A percentile compares a stretch with the other conserved stretches of the same genome.
Evolutionary conservation across 2,888 invertebrate genomes (phyloP).

Genomic region (Leptinotarsa tumamoca): DNA sequence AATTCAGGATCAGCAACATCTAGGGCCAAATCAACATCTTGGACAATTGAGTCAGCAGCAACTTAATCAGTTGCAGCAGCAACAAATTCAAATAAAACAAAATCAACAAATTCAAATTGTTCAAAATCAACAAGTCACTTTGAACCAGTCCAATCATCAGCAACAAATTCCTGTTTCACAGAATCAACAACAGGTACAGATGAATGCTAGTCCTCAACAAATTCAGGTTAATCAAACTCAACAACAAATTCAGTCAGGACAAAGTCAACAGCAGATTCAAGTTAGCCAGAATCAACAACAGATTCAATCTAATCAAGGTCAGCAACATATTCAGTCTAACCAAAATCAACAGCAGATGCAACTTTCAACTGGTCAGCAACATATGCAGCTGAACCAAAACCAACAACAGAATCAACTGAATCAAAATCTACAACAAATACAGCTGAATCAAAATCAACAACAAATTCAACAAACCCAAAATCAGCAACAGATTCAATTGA

Average conservation of each 20-base stretch:
- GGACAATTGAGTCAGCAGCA: constrained; percentile 37
- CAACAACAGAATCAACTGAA: constrained; percentile 40
- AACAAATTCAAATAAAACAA: constrained; percentile 44
- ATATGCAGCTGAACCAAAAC: constrained; percentile 49
- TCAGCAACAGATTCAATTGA: constrained; percentile 62
- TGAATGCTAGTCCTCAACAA: constrained; percentile 44
- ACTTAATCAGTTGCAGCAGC: constrained; percentile 40
- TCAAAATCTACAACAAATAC: constrained; percentile 46
- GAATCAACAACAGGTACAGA: constrained; percentile 47
- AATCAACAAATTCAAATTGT: constrained; percentile 51
- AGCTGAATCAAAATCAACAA: constrained; percentile 54
- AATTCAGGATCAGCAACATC: constrained; percentile 31
- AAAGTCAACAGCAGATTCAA: constrained; percentile 47
- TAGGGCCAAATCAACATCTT: constrained; percentile 46
- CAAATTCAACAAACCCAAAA: constrained; percentile 42
- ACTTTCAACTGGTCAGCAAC: constrained; percentile 48
- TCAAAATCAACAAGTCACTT: constrained; percentile 62
- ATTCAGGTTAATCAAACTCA: constrained; percentile 1
- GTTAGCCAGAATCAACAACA: constrained; percentile 54
- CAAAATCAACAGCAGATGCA: constrained; percentile 61
- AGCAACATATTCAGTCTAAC: constrained; percentile 55
- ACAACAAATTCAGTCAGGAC: constrained; percentile 9
- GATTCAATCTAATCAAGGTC: constrained; percentile 55
- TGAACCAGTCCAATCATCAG: constrained; percentile 60
- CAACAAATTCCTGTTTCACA: constrained; percentile 38